Conservation (phyloP, 1,140 invertebrate genomes). For the Papilio xuthus region DNA sequence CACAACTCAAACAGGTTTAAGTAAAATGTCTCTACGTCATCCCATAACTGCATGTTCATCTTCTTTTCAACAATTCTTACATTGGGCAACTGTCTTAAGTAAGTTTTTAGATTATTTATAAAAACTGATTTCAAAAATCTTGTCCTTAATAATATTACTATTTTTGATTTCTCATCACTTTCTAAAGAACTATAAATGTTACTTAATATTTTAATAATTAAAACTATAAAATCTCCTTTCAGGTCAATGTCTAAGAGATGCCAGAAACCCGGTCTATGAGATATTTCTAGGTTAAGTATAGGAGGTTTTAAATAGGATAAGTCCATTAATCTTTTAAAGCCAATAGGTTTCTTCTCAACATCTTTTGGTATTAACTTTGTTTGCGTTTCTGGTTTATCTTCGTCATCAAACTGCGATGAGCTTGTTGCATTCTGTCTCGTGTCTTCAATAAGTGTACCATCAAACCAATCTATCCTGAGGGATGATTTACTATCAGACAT, state of each 20-base stretch:
- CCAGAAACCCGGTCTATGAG: conserved; percentile 71
- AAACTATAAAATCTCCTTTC: conserved; percentile 72
- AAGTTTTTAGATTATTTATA: conserved; percentile 59
- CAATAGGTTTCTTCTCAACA: conserved; percentile 69
- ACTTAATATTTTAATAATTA: conserved; percentile 67
- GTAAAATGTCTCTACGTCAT: conserved; percentile 69
- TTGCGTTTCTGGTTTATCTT: conserved; percentile 52
- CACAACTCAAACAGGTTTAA: conserved; percentile 58
- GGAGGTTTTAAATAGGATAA: conserved; percentile 56
- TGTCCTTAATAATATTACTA: conserved; percentile 53
- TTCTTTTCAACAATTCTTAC: conserved; percentile 68
- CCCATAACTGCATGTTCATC: conserved; percentile 69
- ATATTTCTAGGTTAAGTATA: conserved; percentile 58
- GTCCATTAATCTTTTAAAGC: conserved; percentile 64
- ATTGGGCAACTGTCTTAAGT: conserved; percentile 56
- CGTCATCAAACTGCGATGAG: conserved; percentile 53
- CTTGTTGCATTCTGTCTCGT: conserved; percentile 46
- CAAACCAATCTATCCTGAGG: conserved; percentile 75
- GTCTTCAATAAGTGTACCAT: conserved; percentile 70
- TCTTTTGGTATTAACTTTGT: conserved; percentile 44
- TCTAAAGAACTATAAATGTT: conserved; percentile 64
- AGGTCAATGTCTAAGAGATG: conserved; percentile 63
- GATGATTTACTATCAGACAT: conserved; percentile 60
- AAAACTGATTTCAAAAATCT: conserved; percentile 69
- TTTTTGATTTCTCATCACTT: conserved; percentile 62